Base-by-base conservation (phyloP, 2,888 invertebrate species). In the Drosophila flavopinicola region DNA sequence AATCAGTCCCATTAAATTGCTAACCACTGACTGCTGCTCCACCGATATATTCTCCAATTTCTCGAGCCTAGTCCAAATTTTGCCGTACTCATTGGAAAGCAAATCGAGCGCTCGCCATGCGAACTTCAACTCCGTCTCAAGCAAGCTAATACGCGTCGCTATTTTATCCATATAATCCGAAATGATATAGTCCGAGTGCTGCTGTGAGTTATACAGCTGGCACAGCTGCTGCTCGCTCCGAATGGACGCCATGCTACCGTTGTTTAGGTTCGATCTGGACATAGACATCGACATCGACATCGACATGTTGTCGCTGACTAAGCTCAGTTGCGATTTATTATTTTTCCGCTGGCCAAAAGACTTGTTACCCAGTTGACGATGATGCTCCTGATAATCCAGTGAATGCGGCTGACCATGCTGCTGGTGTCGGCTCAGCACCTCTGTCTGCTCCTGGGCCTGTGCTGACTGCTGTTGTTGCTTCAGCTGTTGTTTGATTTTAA, bases 61-160 rank as follows among this genome's bases (percentile, higher is more conserved):
- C 88, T 98, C 97, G 63, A 98, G 92, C 38, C 97, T 93, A 87
- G 96, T 96, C 97, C 97, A 98, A 95, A 98, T 98, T 90, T 96
- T 96, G 49, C 97, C 96, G 88, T 97, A 98, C 90, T 98, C 98
- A 87, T 96, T 96, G 32, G 97, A 97, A 27, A 98, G 93, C 49
- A 98, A 93, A 89, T 98, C 97, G 54, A 98, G 92, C 2, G 97
- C 97, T 71, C 97, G 93, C 97, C 97, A 98, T 13, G 98, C 97
- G 89, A 97, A 97, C 88, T 97, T 96, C 42, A 98, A 92, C 91
- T 98, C 97, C 2, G 96, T 96, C 91, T 98, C 97, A 10, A 98
- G 93, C 80, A 97, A 95, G 87, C 95, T 96, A 64, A 98, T 93
- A 29, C 97, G 93, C 23, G 96, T 96, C 10, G 96, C 96, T 49